Percentiles rank a stretch among this genome's conserved stretches.
These are phyloP conservation scores for Hyposmocoma kahamanoa DNA, from an alignment of 1,140 invertebrate genomes.

Conservation along the genomic window DNA sequence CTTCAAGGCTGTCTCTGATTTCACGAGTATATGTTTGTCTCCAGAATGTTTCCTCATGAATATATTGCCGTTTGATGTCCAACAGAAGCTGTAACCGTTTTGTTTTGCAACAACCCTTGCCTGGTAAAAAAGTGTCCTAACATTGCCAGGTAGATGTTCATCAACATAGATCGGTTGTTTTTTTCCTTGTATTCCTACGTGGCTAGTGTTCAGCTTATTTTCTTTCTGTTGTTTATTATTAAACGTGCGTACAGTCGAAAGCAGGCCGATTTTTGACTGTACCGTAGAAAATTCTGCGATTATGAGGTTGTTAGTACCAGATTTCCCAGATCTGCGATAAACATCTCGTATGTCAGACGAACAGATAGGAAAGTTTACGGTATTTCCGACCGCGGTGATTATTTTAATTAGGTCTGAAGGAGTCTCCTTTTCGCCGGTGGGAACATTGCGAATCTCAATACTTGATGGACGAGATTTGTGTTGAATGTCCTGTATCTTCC, in stretches of 20 bases:
- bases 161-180: background rate
- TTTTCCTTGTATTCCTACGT: background rate
- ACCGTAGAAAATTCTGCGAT: background rate
- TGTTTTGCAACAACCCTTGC: background rate
- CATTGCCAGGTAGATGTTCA: background rate
- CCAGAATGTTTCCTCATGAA: background rate
- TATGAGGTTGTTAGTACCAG: background rate
- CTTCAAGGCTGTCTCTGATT: background rate
- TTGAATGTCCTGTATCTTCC: background rate
- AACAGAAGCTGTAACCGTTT: background rate
- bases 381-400: background rate
- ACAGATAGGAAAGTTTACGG: background rate
- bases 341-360: background rate
- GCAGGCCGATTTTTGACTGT: background rate
- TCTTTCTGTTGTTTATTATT: background rate
- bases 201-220: background rate
- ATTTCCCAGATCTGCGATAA: background rate
- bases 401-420: background rate
- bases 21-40: background rate
- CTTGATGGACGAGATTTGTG: background rate
- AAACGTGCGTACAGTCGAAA: background rate
- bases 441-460: background rate
- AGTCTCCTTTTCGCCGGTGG: background rate
- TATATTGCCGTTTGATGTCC: background rate
- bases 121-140: background rate